Base-by-base conservation (phyloP, 1,140 invertebrate species). In the Leptonema lineaticorne region DNA sequence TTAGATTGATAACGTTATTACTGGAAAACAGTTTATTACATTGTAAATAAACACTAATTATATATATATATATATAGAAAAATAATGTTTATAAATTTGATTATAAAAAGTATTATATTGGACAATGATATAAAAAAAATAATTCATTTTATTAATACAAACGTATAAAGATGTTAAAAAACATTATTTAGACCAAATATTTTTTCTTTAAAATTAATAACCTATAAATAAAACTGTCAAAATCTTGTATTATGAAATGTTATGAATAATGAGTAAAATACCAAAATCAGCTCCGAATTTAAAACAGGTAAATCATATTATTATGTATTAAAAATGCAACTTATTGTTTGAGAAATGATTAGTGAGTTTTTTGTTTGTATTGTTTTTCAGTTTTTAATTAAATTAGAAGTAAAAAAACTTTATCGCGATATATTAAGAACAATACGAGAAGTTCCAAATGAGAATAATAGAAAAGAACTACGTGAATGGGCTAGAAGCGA, bases 351-450 rank as follows among this genome's bases (percentile, higher is more conserved):
- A n/a, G n/a, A n/a, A n/a, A n/a, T n/a, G n/a, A n/a, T n/a, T n/a
- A n/a, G 3, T 57, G 6, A 30, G 11, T 56, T 65, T 46, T 50
- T 66, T 63, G 27, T 50, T 26, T 58, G 46, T 68, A 28, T 76
- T 11, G 29, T 33, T 20, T 82, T 76, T 26, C 74, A 92, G 90
- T 92, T 93, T 79, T 85, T 93, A 75, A 77, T 91, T 22, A 84
- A 88, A 46, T 85, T 88, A 79, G 86, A 92, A 79, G 90, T 92
- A 2, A 75, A 91, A n/a, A 89, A 88, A 74, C 76, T 92, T 0
- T 93, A 92, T 74, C 80, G 88, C 68, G 85, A 88, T 37, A 88
- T 92, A 63, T 86, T 92, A 67, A 83, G 85, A 59, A 84, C 88
- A 18, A 84, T 90, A 63, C 83, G 81, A 70, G 76, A 87, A 76